Evolutionary conservation across 2,888 invertebrate species (phyloP).

Genomic region (Notodonta ziczac): DNA sequence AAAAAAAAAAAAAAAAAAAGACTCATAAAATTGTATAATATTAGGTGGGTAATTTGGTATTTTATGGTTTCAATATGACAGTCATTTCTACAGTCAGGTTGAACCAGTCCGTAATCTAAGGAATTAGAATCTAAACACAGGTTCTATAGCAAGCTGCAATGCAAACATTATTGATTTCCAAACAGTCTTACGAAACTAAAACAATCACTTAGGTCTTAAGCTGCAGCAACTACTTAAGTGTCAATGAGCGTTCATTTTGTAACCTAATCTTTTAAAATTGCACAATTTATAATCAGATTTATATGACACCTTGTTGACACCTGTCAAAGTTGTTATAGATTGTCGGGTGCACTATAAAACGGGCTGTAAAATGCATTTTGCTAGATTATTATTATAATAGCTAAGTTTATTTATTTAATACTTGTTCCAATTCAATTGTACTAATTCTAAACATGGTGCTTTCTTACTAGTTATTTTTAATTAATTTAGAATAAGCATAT

Average conservation of each 20-base stretch:
- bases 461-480: too few species aligned
- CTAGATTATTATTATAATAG: neutral
- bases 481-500: too few species aligned
- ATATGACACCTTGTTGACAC: slow-evolving; percentile 36
- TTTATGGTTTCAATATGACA: neutral
- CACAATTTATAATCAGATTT: slow-evolving; percentile 9
- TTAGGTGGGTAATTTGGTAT: too few species aligned
- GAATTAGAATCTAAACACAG: neutral
- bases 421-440: too few species aligned
- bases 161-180: neutral
- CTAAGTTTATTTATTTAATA: too few species aligned
- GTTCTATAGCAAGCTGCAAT: neutral
- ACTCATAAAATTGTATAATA: too few species aligned
- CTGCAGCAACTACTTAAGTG: neutral
- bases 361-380: neutral
- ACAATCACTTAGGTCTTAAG: neutral
- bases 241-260: neutral
- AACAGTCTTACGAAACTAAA: slow-evolving; percentile 1
- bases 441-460: too few species aligned
- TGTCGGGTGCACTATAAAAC: slow-evolving; percentile 33
- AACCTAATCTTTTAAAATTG: slow-evolving; percentile 4
- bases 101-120: neutral
- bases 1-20: too few species aligned
- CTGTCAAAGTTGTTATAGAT: slow-evolving; percentile 42
- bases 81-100: neutral